Conservation (phyloP, 2,113 vertebrate genomes). For the Erinaceus europaeus region DNA sequence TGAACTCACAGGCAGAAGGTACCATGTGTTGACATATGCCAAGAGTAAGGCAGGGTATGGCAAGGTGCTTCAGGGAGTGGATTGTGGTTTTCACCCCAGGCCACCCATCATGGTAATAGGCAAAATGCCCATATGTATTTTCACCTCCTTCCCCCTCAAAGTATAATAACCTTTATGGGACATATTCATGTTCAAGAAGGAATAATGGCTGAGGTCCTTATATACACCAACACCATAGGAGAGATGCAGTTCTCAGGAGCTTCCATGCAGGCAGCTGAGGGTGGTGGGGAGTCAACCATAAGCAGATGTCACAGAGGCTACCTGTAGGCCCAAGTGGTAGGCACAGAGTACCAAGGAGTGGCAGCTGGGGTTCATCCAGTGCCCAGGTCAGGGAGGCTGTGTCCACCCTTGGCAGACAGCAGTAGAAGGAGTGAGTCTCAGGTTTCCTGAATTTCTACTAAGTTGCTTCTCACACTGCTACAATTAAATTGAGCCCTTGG, state of each 20-base stretch:
- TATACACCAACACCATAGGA: not conserved
- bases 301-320: fast-evolving
- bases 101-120: not conserved
- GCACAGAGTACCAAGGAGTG: not conserved
- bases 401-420: too few species aligned
- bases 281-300: fast-evolving
- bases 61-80: fast-evolving
- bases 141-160: not conserved
- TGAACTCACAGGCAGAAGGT: fast-evolving
- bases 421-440: not conserved
- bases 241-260: too few species aligned
- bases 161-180: not conserved
- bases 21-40: not conserved
- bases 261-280: too few species aligned
- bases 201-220: not conserved
- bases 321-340: too few species aligned
- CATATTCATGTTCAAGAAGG: conserved; percentile 20
- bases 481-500: conserved; percentile 61
- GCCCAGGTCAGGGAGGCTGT: not conserved
- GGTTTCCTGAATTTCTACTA: not conserved
- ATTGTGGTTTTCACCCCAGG: not conserved
- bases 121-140: conserved; percentile 34
- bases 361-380: not conserved
- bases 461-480: not conserved
- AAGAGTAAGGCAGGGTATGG: fast-evolving